These are phyloP conservation scores for Mus musculus DNA, from an alignment of 2,113 vertebrate genomes.

Conservation along the genomic window GRCm39 chr3:114859001-114859500, in stretches of 20 bases:
- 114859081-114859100: neutral
- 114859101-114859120: neutral
- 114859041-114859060: neutral
- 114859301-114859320: neutral
- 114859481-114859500: neutral
- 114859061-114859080: conserved; percentile 19
- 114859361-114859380: neutral
- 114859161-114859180: neutral
- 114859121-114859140: neutral
- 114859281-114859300: neutral
- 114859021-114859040: neutral
- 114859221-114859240: neutral
- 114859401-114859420: neutral
- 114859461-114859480: neutral
- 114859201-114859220: neutral
- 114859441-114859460: neutral
- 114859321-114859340: neutral
- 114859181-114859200: neutral
- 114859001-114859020: neutral
- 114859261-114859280: neutral
- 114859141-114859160: neutral
- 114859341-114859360: neutral
- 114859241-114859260: neutral
- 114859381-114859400: neutral
- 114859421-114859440: neutral